Evolutionary conservation across 2,113 vertebrate species (phyloP), one percentile per base, ranked within the genome.

Genomic region (Callipepla californica): DNA sequence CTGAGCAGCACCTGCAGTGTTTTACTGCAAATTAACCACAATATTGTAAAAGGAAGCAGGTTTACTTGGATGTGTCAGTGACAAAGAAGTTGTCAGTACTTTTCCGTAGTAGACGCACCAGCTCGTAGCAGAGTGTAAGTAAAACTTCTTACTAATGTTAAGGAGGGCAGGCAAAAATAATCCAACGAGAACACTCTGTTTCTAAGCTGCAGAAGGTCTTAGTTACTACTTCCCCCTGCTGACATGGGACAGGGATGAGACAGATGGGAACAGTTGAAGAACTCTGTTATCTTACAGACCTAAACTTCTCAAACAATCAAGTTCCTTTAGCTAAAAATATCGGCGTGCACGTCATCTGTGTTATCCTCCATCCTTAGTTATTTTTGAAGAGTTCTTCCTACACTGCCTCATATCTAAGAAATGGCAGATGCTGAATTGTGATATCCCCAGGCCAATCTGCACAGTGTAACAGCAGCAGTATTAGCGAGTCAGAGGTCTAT

Each of bases 211-310:
- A 79, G 82, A 95, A 94, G 94, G 77, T 94, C 94, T 96, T 93
- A 87, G 95, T 95, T 95, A 87, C 94, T 96, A 92, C 95, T 96
- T 96, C 94, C 95, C 94, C 93, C 95, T 96, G 72, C 95, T 95
- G 95, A 96, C 95, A 92, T n/a, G 88, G 93, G 95, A 90, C 85
- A 89, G 83, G 66, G 93, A 91, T 0, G 0, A 90, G 94, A 95
- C 90, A 90, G 82, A 96, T 86, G 65, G 69, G 65, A 94, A 78
- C 87, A 93, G 69, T 90, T 94, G 85, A 91, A 48, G 82, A 85
- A 83, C 57, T 84, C 78, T n/a, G 66, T 82, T 94, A 67, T 70
- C 77, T 77, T 72, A 59, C 77, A 92, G 80, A 86, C 40, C 21
- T 76, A 82, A 84, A 75, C 44, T 89, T 80, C 58, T 90, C 66